Conservation (phyloP, 2,888 invertebrate genomes). For the Agrochola litura region DNA sequence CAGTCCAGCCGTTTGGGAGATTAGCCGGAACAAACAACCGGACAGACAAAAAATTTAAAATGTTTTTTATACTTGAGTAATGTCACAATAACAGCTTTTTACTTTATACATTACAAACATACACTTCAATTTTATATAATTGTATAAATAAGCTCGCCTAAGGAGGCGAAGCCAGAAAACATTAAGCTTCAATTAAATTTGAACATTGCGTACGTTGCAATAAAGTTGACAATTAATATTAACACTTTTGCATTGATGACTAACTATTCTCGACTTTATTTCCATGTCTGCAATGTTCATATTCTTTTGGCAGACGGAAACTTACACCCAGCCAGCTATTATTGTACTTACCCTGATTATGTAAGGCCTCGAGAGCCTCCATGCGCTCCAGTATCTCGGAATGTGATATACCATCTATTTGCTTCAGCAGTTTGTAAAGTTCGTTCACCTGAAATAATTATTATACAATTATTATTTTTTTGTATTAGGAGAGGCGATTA, state of each 20-base stretch:
- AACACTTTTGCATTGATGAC: neutral
- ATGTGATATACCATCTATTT: constrained; percentile 94
- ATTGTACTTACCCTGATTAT: constrained; percentile 94
- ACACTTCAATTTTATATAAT: too few relatives aligned
- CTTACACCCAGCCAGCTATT: neutral
- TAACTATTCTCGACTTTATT: neutral
- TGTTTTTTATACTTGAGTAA: too few relatives aligned
- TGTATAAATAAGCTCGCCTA: too few relatives aligned
- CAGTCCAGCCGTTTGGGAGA: too few relatives aligned
- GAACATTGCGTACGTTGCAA: neutral
- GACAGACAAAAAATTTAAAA: too few relatives aligned
- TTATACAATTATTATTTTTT: neutral
- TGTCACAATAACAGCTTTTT: too few relatives aligned
- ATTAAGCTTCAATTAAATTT: too few relatives aligned
- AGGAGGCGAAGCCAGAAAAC: too few relatives aligned
- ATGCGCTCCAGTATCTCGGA: constrained; percentile 95
- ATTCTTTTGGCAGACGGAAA: neutral
- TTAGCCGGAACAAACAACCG: too few relatives aligned
- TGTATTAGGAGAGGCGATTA: neutral
- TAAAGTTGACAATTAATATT: neutral
- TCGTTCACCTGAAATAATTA: constrained; percentile 92
- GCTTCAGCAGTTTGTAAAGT: constrained; percentile 96
- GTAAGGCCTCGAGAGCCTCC: constrained; percentile 96
- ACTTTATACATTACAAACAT: too few relatives aligned
- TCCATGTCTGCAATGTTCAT: rapidly evolving